Evolutionary conservation across 2,888 invertebrate genomes (phyloP), one percentile per base, ranked within the genome.

Genomic region (Patella depressa): DNA sequence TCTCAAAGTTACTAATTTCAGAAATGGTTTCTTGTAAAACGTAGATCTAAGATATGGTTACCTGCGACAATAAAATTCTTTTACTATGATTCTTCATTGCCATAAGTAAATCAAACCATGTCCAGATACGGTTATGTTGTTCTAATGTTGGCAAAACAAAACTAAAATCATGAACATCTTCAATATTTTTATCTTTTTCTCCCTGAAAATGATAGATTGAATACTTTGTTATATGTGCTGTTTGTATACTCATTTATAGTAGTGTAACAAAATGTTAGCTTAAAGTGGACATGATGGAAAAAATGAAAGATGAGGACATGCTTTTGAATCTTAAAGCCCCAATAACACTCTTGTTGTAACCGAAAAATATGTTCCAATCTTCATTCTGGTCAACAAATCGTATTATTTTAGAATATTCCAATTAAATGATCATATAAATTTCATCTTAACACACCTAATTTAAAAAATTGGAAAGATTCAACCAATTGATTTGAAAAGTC

Each of bases 101-200:
- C 89, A 99, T 93, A 81, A 99, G 93, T 85, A 99, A 93, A 93
- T 99, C 99, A 45, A 99, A 94, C 99, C 99, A 99, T 0, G 99
- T 99, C 99, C 99, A 99, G 3, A 98, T 99, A 76, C 97, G 96
- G 92, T 99, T 99, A 92, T 99, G 99, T 92, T 98, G 99, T 92
- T 99, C 99, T 82, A 99, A 93, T 0, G 98, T 97, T 0, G 99
- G 99, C 70, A 99, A 95, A 55, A 97, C 95, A 29, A 99, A 93
- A 71, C 96, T 96, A 88, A 99, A 95, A 90, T 98, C 97, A 72
- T 98, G 94, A 15, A 99, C 96, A 90, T 99, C 99, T 90, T 97
- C 97, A 73, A 99, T 93, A 92, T 99, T 99, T 93, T 99, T 99
- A 91, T 99, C 98, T 91, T 99, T 99, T 91, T 96, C 97, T 34